These are phyloP conservation scores for Sebastes alutus DNA, from an alignment of 2,797 vertebrate species.

Conservation along the genomic window DNA sequence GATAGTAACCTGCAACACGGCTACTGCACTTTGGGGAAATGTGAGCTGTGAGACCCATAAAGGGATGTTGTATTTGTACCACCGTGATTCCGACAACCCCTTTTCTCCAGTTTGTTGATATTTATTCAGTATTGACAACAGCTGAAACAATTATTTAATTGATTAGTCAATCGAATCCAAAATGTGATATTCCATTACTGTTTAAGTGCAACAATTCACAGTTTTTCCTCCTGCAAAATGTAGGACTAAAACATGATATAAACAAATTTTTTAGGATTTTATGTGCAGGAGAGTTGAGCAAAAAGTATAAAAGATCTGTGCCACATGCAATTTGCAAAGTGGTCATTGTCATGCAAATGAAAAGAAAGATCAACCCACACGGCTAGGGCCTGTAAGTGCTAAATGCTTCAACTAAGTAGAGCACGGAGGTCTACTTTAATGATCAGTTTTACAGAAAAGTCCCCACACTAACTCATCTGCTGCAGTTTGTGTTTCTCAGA, in stretches of 20 bases:
- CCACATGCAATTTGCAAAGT: background rate
- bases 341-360: background rate
- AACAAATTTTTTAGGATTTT: background rate
- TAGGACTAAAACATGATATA: background rate
- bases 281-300: background rate
- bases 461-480: background rate
- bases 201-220: too few species aligned
- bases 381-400: background rate
- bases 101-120: background rate
- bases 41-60: conserved; percentile 17
- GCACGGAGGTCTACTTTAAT: too few species aligned
- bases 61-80: conserved; percentile 17
- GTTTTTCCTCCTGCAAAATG: background rate
- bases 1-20: conserved; percentile 40
- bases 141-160: background rate
- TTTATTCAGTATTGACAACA: background rate
- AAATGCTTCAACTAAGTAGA: background rate
- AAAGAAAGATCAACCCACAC: background rate
- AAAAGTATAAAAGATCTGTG: background rate
- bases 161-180: background rate
- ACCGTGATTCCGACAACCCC: background rate
- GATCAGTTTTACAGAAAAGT: background rate
- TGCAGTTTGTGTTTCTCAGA: background rate
- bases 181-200: accelerated
- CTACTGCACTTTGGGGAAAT: conserved; percentile 32